Conservation (phyloP, 2,888 invertebrate species). For the Orthosia incerta region DNA sequence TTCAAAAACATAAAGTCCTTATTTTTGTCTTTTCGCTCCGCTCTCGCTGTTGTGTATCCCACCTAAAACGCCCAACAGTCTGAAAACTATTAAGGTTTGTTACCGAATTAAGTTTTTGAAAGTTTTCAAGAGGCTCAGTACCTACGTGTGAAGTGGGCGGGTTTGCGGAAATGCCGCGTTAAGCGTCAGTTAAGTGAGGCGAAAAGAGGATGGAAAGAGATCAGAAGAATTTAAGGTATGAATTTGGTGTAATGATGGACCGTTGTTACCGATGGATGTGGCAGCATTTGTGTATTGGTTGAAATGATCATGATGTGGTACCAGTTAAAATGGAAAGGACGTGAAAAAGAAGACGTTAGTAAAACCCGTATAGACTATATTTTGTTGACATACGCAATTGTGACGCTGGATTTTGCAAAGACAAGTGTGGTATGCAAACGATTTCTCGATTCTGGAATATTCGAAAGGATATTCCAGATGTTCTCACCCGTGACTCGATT, state of each 20-base stretch:
- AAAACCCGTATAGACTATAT: too few relatives aligned
- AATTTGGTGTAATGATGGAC: neutral
- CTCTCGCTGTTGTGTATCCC: slow-evolving; percentile 32
- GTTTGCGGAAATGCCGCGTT: slow-evolving; percentile 38
- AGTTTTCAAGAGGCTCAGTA: slow-evolving; percentile 64
- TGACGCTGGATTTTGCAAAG: too few relatives aligned
- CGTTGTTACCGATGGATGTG: too few relatives aligned
- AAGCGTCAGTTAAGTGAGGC: slow-evolving; percentile 16
- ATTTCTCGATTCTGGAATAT: too few relatives aligned
- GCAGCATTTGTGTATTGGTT: too few relatives aligned
- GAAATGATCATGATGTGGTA: too few relatives aligned
- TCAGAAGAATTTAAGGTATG: slow-evolving; percentile 6
- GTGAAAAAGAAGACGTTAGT: too few relatives aligned
- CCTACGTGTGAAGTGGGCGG: slow-evolving; percentile 52
- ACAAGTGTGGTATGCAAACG: too few relatives aligned
- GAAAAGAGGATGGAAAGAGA: neutral
- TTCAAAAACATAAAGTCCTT: too few relatives aligned
- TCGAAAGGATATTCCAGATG: too few relatives aligned
- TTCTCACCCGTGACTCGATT: too few relatives aligned
- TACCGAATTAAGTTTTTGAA: slow-evolving; percentile 68
- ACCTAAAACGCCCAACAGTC: slow-evolving; percentile 56
- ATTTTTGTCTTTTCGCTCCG: neutral
- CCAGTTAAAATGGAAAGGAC: neutral
- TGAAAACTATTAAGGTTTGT: slow-evolving; percentile 69
- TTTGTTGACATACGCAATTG: too few relatives aligned